phyloP scores from a whole-genome alignment of 2,797 vertebrate species.

The Bryconaethiops microstoma region DNA sequence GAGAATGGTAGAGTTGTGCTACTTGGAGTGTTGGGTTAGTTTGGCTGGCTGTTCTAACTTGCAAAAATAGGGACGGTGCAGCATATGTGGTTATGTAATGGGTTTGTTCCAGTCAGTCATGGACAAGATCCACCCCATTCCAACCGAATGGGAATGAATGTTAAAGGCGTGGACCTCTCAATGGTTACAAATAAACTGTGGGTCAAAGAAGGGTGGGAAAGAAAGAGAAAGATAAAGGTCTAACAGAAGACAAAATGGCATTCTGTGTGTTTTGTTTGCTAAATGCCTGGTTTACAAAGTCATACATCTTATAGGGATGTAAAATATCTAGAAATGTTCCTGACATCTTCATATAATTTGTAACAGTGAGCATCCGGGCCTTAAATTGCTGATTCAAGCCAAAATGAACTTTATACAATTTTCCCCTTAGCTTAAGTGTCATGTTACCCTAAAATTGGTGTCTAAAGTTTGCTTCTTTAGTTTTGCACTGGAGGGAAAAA shows the following conservation, averaged over 20 bases:
- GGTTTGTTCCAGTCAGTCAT: slow-evolving; percentile 30
- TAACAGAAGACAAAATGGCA: neutral
- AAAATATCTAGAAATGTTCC: neutral
- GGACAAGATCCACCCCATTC: slow-evolving; percentile 39
- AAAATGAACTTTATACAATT: neutral
- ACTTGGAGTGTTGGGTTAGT: slow-evolving; percentile 9
- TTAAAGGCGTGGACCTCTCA: neutral
- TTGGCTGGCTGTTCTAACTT: slow-evolving; percentile 62
- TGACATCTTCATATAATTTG: neutral
- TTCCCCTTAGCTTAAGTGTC: neutral
- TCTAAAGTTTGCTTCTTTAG: neutral
- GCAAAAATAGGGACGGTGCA: slow-evolving; percentile 37
- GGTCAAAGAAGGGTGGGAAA: neutral
- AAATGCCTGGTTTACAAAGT: neutral
- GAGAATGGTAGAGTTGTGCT: neutral
- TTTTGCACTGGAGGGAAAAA: no score
- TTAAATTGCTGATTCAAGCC: no score
- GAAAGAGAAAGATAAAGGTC: slow-evolving; percentile 1
- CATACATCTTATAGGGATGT: neutral
- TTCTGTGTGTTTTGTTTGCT: neutral
- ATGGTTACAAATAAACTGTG: neutral
- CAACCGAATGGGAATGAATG: slow-evolving; percentile 19
- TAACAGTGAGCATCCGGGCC: no score
- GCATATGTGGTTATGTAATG: slow-evolving; percentile 43
- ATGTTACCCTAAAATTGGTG: neutral